Evolutionary conservation across 2,113 vertebrate genomes (phyloP).

Genomic region (Hydrolagus affinis): DNA sequence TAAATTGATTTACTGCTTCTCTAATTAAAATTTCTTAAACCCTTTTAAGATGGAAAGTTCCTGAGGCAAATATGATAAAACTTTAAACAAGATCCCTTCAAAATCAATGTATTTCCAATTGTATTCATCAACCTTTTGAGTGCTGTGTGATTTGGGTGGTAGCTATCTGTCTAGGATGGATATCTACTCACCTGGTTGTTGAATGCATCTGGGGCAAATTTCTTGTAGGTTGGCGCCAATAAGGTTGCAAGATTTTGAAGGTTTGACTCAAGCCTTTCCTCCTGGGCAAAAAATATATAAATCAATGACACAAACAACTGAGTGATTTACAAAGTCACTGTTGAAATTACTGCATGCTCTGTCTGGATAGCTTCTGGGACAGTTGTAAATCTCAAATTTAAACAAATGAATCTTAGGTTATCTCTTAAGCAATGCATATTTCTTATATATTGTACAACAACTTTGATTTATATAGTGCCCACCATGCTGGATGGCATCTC

Average conservation of each 20-base stretch:
- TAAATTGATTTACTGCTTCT: not conserved
- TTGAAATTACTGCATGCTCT: no score
- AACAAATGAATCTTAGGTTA: no score
- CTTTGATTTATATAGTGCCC: no score
- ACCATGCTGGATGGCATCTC: no score
- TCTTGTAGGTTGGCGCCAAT: conserved; percentile 82
- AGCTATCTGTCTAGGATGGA: not conserved
- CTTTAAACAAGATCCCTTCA: no score
- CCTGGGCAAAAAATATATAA: conserved; percentile 54
- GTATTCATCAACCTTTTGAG: not conserved
- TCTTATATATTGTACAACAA: no score
- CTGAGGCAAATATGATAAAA: not conserved
- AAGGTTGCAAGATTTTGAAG: conserved; percentile 84
- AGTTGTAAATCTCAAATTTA: no score
- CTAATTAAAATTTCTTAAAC: not conserved
- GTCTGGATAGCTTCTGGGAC: no score
- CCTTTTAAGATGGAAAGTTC: no score
- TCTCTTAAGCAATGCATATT: no score
- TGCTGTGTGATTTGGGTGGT: no score
- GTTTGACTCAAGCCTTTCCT: conserved; percentile 79
- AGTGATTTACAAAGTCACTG: not conserved
- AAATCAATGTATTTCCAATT: not conserved
- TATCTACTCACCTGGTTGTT: conserved; percentile 72
- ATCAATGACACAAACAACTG: not conserved
- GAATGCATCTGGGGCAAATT: conserved; percentile 87